A percentile compares a stretch with the other conserved stretches of the same genome.
These are phyloP conservation scores for Vultur gryphus DNA, from an alignment of 2,797 vertebrate species.

Conservation along the genomic window DNA sequence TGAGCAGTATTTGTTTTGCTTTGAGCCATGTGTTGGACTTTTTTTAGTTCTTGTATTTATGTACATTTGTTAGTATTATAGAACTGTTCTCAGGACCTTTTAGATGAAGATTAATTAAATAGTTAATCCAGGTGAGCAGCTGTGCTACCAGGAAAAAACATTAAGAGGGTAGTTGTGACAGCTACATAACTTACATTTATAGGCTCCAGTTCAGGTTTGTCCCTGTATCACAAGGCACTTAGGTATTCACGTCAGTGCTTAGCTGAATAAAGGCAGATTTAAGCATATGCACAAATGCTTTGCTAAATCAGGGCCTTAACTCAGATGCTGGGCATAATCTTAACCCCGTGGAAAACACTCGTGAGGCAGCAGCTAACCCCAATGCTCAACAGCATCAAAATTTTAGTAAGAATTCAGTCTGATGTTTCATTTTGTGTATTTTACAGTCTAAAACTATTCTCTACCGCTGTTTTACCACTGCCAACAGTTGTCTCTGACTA, in stretches of 20 bases:
- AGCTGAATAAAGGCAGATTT: neutral
- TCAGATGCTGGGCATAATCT: neutral
- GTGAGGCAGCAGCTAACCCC: neutral
- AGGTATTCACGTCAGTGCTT: neutral
- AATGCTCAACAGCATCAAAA: neutral
- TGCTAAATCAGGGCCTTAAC: constrained; percentile 14
- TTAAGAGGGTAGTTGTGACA: neutral
- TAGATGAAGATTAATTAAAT: constrained; percentile 28
- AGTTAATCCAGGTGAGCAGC: neutral
- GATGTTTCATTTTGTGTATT: neutral
- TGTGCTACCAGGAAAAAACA: neutral
- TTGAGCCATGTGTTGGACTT: constrained; percentile 8
- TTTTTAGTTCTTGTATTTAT: constrained; percentile 18
- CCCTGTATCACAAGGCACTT: neutral
- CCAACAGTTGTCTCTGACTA: neutral
- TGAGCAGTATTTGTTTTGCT: constrained; percentile 43
- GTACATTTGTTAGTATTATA: constrained; percentile 24
- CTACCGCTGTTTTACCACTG: neutral
- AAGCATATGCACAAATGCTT: neutral
- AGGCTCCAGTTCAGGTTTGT: neutral
- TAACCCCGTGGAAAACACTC: neutral
- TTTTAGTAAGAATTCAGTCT: neutral
- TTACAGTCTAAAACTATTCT: neutral
- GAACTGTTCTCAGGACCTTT: constrained; percentile 10
- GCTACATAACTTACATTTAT: neutral